Base-by-base conservation (phyloP, 2,888 invertebrate species). In the Coremacera marginata region DNA sequence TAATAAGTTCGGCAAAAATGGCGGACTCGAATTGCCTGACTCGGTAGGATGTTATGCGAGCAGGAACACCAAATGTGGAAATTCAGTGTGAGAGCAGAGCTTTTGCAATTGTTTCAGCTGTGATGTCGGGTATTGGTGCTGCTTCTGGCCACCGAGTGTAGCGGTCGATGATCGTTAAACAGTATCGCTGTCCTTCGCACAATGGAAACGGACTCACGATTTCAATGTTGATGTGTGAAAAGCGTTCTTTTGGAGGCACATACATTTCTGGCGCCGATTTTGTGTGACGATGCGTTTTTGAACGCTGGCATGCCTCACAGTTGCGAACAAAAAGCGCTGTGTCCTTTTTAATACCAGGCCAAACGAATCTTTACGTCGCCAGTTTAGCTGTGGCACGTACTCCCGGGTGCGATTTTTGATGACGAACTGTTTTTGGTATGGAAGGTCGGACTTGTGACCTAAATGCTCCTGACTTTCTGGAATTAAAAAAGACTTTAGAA, bases 171-270 rank as follows among this genome's bases (percentile, higher is more conserved):
- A 55, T 55, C 55, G 55, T 55, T 19, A 55, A 55, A 55, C 55
- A 55, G 11, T 55, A 55, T 55, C 55, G 55, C 16, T 55, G 55
- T 55, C 55, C 55, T 55, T 55, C n/a, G 55, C 55, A 55, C 1
- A 55, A 19, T 55, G n/a, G 55, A 55, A 31, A 31, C 31, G 31
- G 31, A 31, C 31, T 70, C n/a, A 79, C 68, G 1, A 75, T 57
- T 5, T 57, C 55, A 16, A 57, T 57, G 16, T 57, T 57, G 19
- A 19, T 57, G 22, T 57, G 55, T 4, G 34, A 76, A 77, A 5
- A 78, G 68, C 55, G 34, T 75, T 76, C 14, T 77, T 63, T 25
- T 77, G 71, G 5, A 60, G n/a, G 27, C 76, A 79, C 55, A 4
- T 57, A 57, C 7, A 19, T 19, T 3, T 57, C 4, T 4, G 55